Evolutionary conservation across 2,113 vertebrate species (phyloP).

Genomic region (Zingel zingel): DNA sequence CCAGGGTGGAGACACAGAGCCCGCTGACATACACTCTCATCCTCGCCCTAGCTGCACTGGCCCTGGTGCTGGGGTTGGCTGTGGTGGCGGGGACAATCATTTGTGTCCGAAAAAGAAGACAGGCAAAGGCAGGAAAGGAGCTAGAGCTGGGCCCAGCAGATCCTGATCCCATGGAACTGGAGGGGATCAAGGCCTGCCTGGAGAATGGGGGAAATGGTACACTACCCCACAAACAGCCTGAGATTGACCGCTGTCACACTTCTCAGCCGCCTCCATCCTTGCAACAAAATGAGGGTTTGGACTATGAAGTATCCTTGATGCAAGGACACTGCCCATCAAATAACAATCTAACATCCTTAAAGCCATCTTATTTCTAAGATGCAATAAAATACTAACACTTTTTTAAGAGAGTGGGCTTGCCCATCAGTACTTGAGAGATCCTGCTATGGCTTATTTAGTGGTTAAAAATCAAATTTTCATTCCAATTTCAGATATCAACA

Average conservation of each 20-base stretch:
- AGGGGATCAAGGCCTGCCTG: slow-evolving; percentile 88
- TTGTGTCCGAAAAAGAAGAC: slow-evolving; percentile 83
- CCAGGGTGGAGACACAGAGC: slow-evolving; percentile 76
- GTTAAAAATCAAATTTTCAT: slow-evolving; percentile 28
- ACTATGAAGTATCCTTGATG: slow-evolving; percentile 89
- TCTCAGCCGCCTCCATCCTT: slow-evolving; percentile 44
- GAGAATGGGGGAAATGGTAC: slow-evolving; percentile 85
- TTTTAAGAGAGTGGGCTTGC: slow-evolving; percentile 6
- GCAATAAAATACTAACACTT: slow-evolving; percentile 24
- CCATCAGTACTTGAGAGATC: not conserved
- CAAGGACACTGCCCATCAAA: slow-evolving; percentile 85
- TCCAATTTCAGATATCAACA: slow-evolving; percentile 37
- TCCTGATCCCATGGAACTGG: slow-evolving; percentile 85
- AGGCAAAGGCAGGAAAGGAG: slow-evolving; percentile 85
- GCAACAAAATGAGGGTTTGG: slow-evolving; percentile 72
- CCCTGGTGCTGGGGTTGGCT: slow-evolving; percentile 82
- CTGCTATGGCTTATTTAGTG: slow-evolving; percentile 53
- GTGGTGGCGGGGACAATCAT: slow-evolving; percentile 72
- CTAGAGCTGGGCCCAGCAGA: slow-evolving; percentile 83
- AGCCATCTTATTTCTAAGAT: slow-evolving; percentile 90
- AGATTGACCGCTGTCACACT: slow-evolving; percentile 68
- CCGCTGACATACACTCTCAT: slow-evolving; percentile 85
- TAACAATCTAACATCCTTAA: slow-evolving; percentile 83
- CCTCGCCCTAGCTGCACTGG: slow-evolving; percentile 78
- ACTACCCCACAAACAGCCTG: slow-evolving; percentile 78